A percentile compares a stretch with the other conserved stretches of the same genome.
phyloP scores from a whole-genome alignment of 1,140 invertebrate genomes.

The Matsumurasca onukii region DNA sequence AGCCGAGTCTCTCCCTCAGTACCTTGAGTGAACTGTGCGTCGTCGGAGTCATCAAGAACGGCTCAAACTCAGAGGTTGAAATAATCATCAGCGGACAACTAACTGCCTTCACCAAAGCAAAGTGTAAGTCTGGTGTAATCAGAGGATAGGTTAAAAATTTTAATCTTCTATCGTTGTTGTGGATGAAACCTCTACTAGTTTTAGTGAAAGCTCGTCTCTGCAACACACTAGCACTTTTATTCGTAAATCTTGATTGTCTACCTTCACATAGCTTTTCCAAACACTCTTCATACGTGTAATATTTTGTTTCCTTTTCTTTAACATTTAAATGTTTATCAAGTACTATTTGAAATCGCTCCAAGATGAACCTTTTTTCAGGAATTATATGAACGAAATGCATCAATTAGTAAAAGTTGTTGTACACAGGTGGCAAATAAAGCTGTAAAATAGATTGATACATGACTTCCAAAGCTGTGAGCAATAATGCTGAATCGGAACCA shows the following conservation, averaged over 20 bases:
- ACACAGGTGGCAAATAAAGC: conserved; percentile 54
- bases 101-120: conserved; percentile 35
- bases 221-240: conserved; percentile 51
- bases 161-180: conserved; percentile 47
- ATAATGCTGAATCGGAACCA: conserved; percentile 57
- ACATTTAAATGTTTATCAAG: conserved; percentile 15
- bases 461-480: conserved; percentile 60
- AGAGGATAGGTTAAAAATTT: conserved; percentile 36
- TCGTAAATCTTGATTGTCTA: conserved; percentile 45
- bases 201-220: conserved; percentile 51
- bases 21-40: conserved; percentile 43
- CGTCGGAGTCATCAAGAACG: conserved; percentile 31
- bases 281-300: conserved; percentile 55
- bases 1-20: conserved; percentile 36
- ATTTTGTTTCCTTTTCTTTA: conserved; percentile 42
- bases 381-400: conserved; percentile 48
- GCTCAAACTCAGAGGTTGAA: conserved; percentile 37
- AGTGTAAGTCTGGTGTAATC: conserved; percentile 36
- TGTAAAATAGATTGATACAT: conserved; percentile 50
- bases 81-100: conserved; percentile 45
- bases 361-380: conserved; percentile 28
- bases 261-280: conserved; percentile 49
- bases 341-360: conserved; percentile 6
- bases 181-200: conserved; percentile 45
- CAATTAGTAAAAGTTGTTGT: conserved; percentile 55